A percentile compares a stretch with the other conserved stretches of the same genome.
These are phyloP conservation scores for Calidris pygmaea DNA, from an alignment of 2,113 vertebrate species.

Conservation along the genomic window DNA sequence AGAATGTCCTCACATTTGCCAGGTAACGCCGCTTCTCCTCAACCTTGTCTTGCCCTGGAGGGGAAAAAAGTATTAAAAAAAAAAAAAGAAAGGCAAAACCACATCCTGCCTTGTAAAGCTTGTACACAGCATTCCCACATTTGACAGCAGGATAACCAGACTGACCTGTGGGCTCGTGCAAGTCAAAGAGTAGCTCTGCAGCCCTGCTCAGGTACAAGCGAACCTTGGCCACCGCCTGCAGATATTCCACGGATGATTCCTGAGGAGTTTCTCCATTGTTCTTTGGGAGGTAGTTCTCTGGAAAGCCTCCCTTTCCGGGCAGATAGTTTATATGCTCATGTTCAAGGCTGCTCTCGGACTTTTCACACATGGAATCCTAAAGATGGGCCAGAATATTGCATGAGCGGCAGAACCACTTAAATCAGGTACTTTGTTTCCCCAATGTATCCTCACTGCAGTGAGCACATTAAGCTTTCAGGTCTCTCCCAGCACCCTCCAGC, in stretches of 20 bases:
- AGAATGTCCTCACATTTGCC: conserved; percentile 70
- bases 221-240: conserved; percentile 84
- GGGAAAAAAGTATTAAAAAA: too few species aligned
- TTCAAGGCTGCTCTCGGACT: conserved; percentile 65
- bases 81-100: neutral
- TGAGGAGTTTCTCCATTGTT: neutral
- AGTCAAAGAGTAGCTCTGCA: conserved; percentile 71
- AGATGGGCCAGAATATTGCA: neutral
- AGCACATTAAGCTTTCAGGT: neutral
- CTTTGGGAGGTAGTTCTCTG: neutral
- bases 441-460: neutral
- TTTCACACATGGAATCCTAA: conserved; percentile 90
- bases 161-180: conserved; percentile 24
- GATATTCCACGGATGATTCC: conserved; percentile 73
- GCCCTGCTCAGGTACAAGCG: conserved; percentile 84
- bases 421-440: neutral
- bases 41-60: conserved; percentile 16
- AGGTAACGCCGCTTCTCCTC: conserved; percentile 51
- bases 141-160: too few species aligned
- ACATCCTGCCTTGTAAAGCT: neutral
- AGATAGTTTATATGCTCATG: conserved; percentile 23
- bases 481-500: neutral
- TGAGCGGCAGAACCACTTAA: neutral
- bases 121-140: too few species aligned
- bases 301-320: conserved; percentile 61